phyloP scores from a whole-genome alignment of 2,888 invertebrate genomes.

The Scotopteryx bipunctaria region DNA sequence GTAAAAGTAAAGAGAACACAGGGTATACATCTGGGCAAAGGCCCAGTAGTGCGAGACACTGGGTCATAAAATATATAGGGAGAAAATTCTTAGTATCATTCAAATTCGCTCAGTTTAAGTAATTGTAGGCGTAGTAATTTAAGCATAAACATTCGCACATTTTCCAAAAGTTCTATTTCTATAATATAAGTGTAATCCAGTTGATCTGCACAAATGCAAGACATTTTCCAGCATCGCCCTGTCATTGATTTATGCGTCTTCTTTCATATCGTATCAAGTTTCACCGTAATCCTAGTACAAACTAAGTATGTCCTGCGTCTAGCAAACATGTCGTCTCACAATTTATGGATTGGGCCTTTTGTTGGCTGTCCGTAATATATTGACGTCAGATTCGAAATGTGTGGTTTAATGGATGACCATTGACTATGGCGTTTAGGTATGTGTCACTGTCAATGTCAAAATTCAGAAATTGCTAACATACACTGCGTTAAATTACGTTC shows the following conservation, averaged over 20 bases:
- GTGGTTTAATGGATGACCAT: conserved; percentile 50
- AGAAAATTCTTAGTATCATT: too few species aligned
- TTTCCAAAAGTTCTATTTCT: not conserved
- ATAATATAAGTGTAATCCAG: not conserved
- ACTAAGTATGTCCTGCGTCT: conserved; percentile 52
- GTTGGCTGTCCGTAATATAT: conserved; percentile 56
- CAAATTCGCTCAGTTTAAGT: too few species aligned
- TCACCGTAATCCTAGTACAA: conserved; percentile 37
- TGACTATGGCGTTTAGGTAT: conserved; percentile 24
- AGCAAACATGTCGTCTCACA: conserved; percentile 52
- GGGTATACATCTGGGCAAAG: too few species aligned
- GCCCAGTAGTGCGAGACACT: too few species aligned
- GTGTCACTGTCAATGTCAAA: conserved; percentile 16
- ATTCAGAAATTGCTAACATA: not conserved
- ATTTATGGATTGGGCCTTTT: conserved; percentile 66
- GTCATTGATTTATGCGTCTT: conserved; percentile 36
- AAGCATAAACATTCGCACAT: not conserved
- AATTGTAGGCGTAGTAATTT: too few species aligned
- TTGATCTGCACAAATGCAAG: conserved; percentile 6
- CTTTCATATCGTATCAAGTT: conserved; percentile 37
- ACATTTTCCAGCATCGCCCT: conserved; percentile 18
- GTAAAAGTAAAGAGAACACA: too few species aligned
- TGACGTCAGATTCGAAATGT: conserved; percentile 61
- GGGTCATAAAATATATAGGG: too few species aligned
- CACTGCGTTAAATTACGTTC: not conserved